Base-by-base conservation (phyloP, 2,797 vertebrate species). In the Onychomys leucogaster region DNA sequence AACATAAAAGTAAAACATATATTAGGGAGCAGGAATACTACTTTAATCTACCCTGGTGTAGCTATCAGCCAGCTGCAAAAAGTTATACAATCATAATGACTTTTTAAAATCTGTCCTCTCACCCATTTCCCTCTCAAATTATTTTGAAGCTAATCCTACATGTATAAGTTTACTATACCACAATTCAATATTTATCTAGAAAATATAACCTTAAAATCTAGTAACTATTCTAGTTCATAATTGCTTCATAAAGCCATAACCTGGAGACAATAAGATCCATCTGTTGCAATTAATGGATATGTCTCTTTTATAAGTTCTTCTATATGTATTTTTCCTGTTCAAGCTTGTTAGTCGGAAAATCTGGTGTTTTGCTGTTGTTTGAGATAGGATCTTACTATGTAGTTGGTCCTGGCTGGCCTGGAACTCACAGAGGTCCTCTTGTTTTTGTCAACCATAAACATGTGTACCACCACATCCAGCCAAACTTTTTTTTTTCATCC, bases 331-430 rank as follows among this genome's bases (percentile, higher is more conserved):
- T 67, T 83, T 83, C 27, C 8, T 65, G 61, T 81, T 91, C 71
- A 87, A 90, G 52, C 49, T 29, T 67, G 37, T 93, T 71, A 78
- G 34, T 73, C 91, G 46, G 82, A 89, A 91, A 95, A 57, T 37
- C 43, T 77, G 25, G 7, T 46, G 46, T 9, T 57, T 91, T 57
- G 55, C 88, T 21, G 46, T 78, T 81, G 78, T 59, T 82, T 83
- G 57, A 43, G 37, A 41, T 37, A 63, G 27, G 25, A 32, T 63
- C 37, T 83, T 57, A 63, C 81, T 32, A 32, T 32, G 57, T 43
- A 17, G 25, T 8, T 43, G 17, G 25, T 8, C 57, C 57, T 63
- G 81, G n/a, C 21, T 59, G 23, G 23, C 5, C 3, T 41, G 57
- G 57, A 43, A 63, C 81, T 63, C 41, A 63, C 16, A 83, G 81